Percentiles rank a stretch among this genome's conserved stretches.
phyloP scores from a whole-genome alignment of 2,888 invertebrate species.

The Pollenia griseotomentosa region DNA sequence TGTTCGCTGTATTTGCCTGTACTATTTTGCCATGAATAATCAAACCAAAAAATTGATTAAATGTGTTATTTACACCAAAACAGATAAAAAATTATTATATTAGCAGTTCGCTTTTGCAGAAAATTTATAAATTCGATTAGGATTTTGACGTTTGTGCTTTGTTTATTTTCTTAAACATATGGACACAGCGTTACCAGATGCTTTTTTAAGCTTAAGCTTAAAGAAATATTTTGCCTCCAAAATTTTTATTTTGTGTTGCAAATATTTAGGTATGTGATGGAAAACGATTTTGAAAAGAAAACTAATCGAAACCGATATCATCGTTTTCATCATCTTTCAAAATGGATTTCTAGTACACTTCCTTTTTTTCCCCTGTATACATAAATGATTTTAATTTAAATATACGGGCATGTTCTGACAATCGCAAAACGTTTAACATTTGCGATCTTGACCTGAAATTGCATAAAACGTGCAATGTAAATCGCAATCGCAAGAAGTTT shows the following conservation, averaged over 20 bases:
- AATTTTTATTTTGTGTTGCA: background rate
- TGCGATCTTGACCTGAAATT: no score
- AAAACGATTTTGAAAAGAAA: no score
- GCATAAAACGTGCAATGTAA: no score
- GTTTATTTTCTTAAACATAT: slow-evolving; percentile 31
- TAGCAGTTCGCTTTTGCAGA: slow-evolving; percentile 30
- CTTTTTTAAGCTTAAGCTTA: background rate
- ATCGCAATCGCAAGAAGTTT: no score
- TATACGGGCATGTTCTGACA: no score
- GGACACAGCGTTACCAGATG: slow-evolving; percentile 5
- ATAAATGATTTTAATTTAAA: no score
- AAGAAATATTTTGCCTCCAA: background rate
- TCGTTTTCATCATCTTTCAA: no score
- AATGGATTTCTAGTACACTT: no score
- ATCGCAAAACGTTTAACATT: no score
- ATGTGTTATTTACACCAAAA: slow-evolving; percentile 12
- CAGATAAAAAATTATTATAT: slow-evolving; percentile 21
- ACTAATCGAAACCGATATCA: no score
- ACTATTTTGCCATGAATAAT: slow-evolving; percentile 1
- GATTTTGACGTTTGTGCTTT: slow-evolving; percentile 56
- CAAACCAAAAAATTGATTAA: background rate
- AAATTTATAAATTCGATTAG: slow-evolving; percentile 60
- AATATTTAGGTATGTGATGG: no score
- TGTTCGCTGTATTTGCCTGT: background rate
- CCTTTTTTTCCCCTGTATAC: no score